A percentile compares a stretch with the other conserved stretches of the same genome.
These are phyloP conservation scores for Chirona hameri DNA, from an alignment of 2,888 invertebrate species.

Conservation along the genomic window DNA sequence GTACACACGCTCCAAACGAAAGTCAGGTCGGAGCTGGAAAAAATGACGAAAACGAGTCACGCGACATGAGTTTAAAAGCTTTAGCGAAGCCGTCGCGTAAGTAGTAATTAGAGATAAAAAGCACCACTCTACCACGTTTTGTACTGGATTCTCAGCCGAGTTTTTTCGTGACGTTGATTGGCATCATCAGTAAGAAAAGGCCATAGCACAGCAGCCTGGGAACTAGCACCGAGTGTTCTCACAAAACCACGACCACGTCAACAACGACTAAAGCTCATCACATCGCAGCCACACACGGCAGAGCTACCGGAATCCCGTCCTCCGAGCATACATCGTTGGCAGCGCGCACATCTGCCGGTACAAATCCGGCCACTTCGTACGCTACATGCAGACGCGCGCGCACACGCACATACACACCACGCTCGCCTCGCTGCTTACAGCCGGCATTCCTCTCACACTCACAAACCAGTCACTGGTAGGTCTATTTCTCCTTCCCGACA, in stretches of 20 bases:
- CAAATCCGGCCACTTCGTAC: too few species aligned
- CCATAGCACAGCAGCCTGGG: not conserved
- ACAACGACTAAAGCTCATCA: not conserved
- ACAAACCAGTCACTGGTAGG: too few species aligned
- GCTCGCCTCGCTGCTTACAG: not conserved
- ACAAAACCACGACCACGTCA: not conserved
- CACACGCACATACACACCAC: not conserved
- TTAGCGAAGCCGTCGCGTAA: not conserved
- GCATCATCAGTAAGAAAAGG: not conserved
- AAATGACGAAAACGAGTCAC: not conserved
- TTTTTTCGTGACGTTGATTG: not conserved
- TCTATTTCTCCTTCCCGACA: too few species aligned
- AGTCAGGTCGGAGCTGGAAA: not conserved
- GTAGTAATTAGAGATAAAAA: not conserved
- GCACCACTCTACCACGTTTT: not conserved
- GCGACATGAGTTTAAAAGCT: not conserved
- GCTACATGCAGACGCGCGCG: not conserved
- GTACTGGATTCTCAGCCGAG: conserved; percentile 1
- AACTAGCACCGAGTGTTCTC: not conserved
- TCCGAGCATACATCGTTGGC: not conserved
- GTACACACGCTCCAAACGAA: not conserved
- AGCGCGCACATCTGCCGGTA: not conserved
- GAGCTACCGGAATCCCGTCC: not conserved
- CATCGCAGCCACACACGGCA: not conserved
- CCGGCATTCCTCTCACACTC: not conserved